phyloP scores from a whole-genome alignment of 2,888 invertebrate species.

The Dendrolimus houi region DNA sequence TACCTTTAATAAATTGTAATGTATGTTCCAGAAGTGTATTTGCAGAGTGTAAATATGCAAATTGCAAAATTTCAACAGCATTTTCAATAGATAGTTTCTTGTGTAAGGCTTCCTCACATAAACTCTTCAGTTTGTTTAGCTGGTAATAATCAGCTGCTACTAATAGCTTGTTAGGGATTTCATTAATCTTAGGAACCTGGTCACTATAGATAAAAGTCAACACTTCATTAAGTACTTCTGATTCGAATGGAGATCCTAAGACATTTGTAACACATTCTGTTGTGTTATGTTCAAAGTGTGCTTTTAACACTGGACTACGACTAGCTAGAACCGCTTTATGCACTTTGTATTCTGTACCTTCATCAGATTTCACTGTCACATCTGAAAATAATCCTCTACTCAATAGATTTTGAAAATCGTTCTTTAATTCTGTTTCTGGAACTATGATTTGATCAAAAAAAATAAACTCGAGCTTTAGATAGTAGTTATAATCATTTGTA shows the following conservation, averaged over 20 bases:
- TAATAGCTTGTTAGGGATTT: conserved; percentile 51
- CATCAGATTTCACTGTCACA: conserved; percentile 56
- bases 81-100: conserved; percentile 64
- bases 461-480: conserved; percentile 62
- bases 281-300: conserved; percentile 65
- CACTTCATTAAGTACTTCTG: conserved; percentile 37
- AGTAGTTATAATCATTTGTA: conserved; percentile 53
- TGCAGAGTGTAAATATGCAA: conserved; percentile 62
- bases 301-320: conserved; percentile 58
- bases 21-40: conserved; percentile 46
- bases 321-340: conserved; percentile 63
- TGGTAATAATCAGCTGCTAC: too few relatives aligned
- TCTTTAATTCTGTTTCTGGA: conserved; percentile 50
- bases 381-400: conserved; percentile 59
- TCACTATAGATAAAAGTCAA: conserved; percentile 46
- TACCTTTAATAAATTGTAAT: conserved; percentile 65
- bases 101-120: conserved; percentile 50
- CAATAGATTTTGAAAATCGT: conserved; percentile 57
- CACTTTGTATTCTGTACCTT: conserved; percentile 51
- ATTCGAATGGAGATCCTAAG: conserved; percentile 52
- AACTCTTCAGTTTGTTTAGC: too few relatives aligned
- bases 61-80: conserved; percentile 58
- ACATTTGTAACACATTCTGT: conserved; percentile 37
- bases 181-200: conserved; percentile 59
- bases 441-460: conserved; percentile 59